Evolutionary conservation across 1,140 invertebrate genomes (phyloP), one percentile per base, ranked within the genome.

Genomic region (Anastrepha obliqua): DNA sequence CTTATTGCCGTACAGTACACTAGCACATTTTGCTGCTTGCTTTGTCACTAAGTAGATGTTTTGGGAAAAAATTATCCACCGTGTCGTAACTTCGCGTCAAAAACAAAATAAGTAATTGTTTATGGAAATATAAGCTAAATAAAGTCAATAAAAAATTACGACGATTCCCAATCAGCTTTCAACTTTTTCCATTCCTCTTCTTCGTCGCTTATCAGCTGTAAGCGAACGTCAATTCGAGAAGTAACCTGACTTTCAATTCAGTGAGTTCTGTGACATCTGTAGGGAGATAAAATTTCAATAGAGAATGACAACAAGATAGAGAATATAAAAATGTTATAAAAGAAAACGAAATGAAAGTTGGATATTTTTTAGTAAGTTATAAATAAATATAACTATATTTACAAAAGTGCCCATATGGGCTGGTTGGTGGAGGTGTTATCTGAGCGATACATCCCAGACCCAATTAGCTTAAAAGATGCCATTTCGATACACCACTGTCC

Each of bases 201-300:
- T 29, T 74, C 17, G 29, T 81, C 74, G 17, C 47, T 81, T 81
- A 81, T 81, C 74, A 81, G 74, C 74, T 81, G 74, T 20, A 81
- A 11, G 7, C 42, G 74, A n/a, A 81, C 44, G 44, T 81, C 44
- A 81, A n/a, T 5, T 62, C 3, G 15, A 0, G 29, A 62, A 11
- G 15, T 15, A 17, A 13, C 5, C n/a, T 11, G 9, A 67, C 20
- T 67, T 67, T 5, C 7, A 11, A 11, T 13, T 67, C 39, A 67
- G 39, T 15, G 64, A 39, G 13, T 3, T 67, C 5, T 39, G 20
- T 20, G 64, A 67, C 64, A 67, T 67, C 64, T 67, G 39, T 67
- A 1, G 20, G 64, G 11, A 7, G 17, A 20, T n/a, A 7, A 3
- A 64, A 13, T 7, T n/a, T 7, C 5, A 6, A 2, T 7, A 20